Evolutionary conservation across 2,888 invertebrate genomes (phyloP).

Genomic region (Molorchus minor): DNA sequence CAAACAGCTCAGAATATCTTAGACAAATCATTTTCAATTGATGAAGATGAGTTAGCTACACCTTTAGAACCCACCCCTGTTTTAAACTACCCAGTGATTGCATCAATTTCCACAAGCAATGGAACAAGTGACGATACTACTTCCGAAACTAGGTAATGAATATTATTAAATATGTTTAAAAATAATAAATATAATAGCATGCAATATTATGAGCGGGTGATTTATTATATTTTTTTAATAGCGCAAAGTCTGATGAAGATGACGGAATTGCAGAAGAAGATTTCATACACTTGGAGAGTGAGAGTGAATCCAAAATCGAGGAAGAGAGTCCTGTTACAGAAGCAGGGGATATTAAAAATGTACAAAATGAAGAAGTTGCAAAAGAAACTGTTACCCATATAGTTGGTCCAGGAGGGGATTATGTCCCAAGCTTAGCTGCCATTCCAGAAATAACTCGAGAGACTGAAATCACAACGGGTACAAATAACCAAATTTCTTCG

Average conservation of each 20-base stretch:
- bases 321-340: neutral
- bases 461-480: conserved; percentile 32
- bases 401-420: conserved; percentile 14
- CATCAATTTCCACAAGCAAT: conserved; percentile 32
- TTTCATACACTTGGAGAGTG: conserved; percentile 19
- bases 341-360: neutral
- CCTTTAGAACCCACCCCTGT: conserved; percentile 48
- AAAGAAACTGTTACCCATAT: neutral
- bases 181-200: neutral
- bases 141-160: conserved; percentile 31
- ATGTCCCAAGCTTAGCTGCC: conserved; percentile 23
- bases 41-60: conserved; percentile 49
- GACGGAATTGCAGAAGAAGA: conserved; percentile 32
- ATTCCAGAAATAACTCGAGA: conserved; percentile 34
- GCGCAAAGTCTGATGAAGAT: conserved; percentile 34
- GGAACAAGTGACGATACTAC: conserved; percentile 36
- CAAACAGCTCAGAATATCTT: conserved; percentile 38
- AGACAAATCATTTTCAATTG: conserved; percentile 53
- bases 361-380: neutral
- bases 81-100: conserved; percentile 32
- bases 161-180: conserved; percentile 1
- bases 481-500: conserved; percentile 32
- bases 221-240: neutral
- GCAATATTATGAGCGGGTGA: no score
- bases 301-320: conserved; percentile 1